Evolutionary conservation across 2,888 invertebrate genomes (phyloP).

Genomic region (Elaeidobius kamerunicus): DNA sequence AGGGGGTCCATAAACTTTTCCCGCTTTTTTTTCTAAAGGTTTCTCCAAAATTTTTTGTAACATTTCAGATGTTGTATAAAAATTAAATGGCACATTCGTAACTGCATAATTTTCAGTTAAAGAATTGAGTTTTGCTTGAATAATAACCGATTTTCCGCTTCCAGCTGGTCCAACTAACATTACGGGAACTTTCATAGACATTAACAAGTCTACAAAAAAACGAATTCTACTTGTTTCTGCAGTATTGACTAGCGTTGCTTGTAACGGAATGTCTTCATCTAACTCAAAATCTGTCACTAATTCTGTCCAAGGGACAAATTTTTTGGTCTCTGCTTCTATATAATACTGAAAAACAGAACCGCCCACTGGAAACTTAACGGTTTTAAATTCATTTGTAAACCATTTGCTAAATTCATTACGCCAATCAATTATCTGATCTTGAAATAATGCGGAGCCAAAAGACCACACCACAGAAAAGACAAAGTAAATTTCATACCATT

Average conservation of each 20-base stretch:
- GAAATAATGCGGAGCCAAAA: slow-evolving; percentile 88
- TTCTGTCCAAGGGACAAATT: slow-evolving; percentile 84
- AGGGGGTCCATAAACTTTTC: slow-evolving; percentile 88
- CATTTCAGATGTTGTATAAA: slow-evolving; percentile 93
- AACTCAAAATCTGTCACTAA: slow-evolving; percentile 74
- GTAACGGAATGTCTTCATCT: slow-evolving; percentile 83
- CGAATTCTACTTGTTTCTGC: slow-evolving; percentile 80
- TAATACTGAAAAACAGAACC: slow-evolving; percentile 88
- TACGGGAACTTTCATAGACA: slow-evolving; percentile 74
- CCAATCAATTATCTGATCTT: slow-evolving; percentile 89
- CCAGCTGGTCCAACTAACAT: slow-evolving; percentile 91
- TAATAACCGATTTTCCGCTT: slow-evolving; percentile 89
- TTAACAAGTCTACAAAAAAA: slow-evolving; percentile 83
- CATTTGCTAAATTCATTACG: slow-evolving; percentile 93
- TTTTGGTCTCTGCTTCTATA: slow-evolving; percentile 82
- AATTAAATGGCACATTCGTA: slow-evolving; percentile 90
- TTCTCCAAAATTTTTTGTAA: slow-evolving; percentile 85
- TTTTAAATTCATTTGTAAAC: slow-evolving; percentile 91
- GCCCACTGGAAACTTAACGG: slow-evolving; percentile 77
- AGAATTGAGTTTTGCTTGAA: slow-evolving; percentile 74
- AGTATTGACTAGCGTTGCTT: slow-evolving; percentile 74
- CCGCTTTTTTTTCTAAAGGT: slow-evolving; percentile 92
- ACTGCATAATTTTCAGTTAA: slow-evolving; percentile 76
- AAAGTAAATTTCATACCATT: slow-evolving; percentile 93
- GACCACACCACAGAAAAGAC: slow-evolving; percentile 90